Base-by-base conservation (phyloP, 2,113 vertebrate species). In the Ciconia maguari region DNA sequence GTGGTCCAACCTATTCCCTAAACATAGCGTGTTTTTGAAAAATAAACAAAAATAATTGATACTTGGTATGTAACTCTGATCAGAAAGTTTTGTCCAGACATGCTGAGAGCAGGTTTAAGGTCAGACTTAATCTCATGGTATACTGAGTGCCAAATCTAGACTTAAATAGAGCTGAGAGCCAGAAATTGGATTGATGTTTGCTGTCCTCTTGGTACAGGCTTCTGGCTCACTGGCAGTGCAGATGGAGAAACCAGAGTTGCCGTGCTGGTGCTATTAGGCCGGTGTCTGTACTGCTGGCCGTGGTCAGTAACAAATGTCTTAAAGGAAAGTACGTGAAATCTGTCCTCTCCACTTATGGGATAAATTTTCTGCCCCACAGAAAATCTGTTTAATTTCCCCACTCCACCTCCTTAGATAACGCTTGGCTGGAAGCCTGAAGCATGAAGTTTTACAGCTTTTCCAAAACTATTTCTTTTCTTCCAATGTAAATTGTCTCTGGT, bases 361-460 rank as follows among this genome's bases (percentile, higher is more conserved):
- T 77, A 65, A 55, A 49, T 85, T 62, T 77, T 87, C 52, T 76
- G 62, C 52, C 91, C 70, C 77, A 49, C 32, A 80, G 66, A 90
- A 90, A 80, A 90, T 55, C 87, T 95, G 34, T 86, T 87, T 91
- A 90, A 83, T 96, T 70, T 90, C 71, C 42, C 49, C 22, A 49
- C 19, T 96, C 69, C 29, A 84, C 55, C n/a, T 90, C 58, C 84
- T 88, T 68, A 80, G 87, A 94, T 83, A 83, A 94, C 94, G 51
- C n/a, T 82, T 95, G 94, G 84, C 74, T 91, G 62, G 66, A 88
- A 94, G 87, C 91, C 89, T 62, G 51, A 88, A 68, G 38, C 85
- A 58, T 64, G 62, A 93, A 89, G 49, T 82, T 94, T 95, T 95
- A 90, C 48, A 74, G 81, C 58, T 87, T 94, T 93, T 90, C 58